A percentile compares a stretch with the other conserved stretches of the same genome.
Conservation (phyloP, 2,797 vertebrate genomes). For the Cirrhinus molitorella region DNA sequence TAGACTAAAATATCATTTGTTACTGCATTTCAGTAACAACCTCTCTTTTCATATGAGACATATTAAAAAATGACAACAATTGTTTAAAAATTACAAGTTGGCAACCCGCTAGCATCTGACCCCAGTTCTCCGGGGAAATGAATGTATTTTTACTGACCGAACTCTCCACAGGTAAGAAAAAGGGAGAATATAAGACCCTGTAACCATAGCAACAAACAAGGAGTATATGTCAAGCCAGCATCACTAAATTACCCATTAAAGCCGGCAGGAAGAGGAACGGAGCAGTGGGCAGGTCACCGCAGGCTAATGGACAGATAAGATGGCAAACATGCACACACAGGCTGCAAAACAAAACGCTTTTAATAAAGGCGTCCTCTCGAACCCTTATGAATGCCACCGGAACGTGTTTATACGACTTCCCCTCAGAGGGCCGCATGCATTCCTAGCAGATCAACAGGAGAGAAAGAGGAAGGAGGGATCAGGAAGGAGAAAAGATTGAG, state of each 20-base stretch:
- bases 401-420: conserved; percentile 80
- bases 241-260: conserved; percentile 87
- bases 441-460: conserved; percentile 57
- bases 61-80: background rate
- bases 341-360: conserved; percentile 77
- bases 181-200: conserved; percentile 72
- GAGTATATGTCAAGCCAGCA: conserved; percentile 85
- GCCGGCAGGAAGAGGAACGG: conserved; percentile 77
- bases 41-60: background rate
- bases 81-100: conserved; percentile 10
- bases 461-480: conserved; percentile 15
- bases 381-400: conserved; percentile 75
- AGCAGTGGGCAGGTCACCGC: conserved; percentile 79
- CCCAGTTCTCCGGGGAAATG: conserved; percentile 51
- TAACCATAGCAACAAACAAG: conserved; percentile 87
- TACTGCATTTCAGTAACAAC: background rate
- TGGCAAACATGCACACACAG: conserved; percentile 60
- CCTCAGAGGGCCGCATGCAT: conserved; percentile 70
- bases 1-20: background rate
- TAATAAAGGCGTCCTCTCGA: conserved; percentile 78
- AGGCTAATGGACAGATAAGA: conserved; percentile 82
- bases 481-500: conserved; percentile 2
- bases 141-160: conserved; percentile 57
- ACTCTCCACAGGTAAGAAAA: conserved; percentile 48
- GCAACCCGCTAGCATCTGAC: conserved; percentile 17